Evolutionary conservation across 2,113 vertebrate species (phyloP).

Genomic region (Ceyx melanurus): DNA sequence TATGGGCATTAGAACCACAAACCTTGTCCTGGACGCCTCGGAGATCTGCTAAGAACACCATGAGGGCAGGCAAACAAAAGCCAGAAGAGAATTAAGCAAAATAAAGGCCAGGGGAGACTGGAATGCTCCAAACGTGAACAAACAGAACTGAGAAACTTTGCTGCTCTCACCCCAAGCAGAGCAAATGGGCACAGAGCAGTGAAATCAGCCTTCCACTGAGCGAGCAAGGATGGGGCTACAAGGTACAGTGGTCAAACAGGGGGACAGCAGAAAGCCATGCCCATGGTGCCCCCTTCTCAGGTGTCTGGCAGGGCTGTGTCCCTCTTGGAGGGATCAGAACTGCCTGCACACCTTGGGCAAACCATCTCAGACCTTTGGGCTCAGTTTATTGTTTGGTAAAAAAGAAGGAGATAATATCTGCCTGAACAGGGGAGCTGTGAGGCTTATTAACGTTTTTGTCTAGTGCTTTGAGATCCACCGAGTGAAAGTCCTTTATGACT

Average conservation of each 20-base stretch:
- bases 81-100: background rate
- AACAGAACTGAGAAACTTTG: accelerated
- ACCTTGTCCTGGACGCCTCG: background rate
- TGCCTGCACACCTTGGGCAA: background rate
- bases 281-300: accelerated
- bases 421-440: background rate
- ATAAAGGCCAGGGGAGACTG: background rate
- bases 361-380: background rate
- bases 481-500: slow-evolving; percentile 64
- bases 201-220: background rate
- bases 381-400: background rate
- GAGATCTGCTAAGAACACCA: background rate
- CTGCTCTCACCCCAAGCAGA: background rate
- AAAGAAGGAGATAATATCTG: background rate
- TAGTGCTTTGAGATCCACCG: slow-evolving; percentile 5
- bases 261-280: background rate
- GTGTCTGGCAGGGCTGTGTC: background rate
- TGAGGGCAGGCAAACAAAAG: background rate
- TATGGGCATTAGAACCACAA: background rate
- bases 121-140: background rate
- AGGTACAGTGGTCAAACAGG: background rate
- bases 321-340: background rate
- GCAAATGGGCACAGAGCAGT: accelerated
- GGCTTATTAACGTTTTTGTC: background rate
- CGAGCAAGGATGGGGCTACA: accelerated